These are phyloP conservation scores for Salminus brasiliensis DNA, from an alignment of 2,113 vertebrate species.

Conservation along the genomic window DNA sequence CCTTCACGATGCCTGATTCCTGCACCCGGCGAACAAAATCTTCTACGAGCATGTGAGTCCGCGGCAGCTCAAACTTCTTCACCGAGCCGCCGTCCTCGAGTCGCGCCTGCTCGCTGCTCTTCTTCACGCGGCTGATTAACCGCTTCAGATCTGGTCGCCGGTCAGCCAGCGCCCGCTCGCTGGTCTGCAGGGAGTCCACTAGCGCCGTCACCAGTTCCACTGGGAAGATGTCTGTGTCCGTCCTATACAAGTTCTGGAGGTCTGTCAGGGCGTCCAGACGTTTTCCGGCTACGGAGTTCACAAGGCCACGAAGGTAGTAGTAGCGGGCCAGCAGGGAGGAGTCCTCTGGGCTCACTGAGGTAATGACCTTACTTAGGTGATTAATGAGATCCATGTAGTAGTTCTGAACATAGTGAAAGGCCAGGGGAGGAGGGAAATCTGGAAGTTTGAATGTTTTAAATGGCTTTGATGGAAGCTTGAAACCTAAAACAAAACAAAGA, in stretches of 20 bases:
- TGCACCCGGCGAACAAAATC: conserved; percentile 92
- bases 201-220: conserved; percentile 83
- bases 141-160: conserved; percentile 81
- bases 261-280: conserved; percentile 87
- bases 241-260: conserved; percentile 95
- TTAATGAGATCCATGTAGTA: conserved; percentile 84
- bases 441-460: conserved; percentile 86
- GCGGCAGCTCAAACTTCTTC: conserved; percentile 91
- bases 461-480: conserved; percentile 64
- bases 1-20: conserved; percentile 93
- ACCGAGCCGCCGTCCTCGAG: conserved; percentile 68
- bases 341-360: conserved; percentile 72
- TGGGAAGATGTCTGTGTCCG: conserved; percentile 90
- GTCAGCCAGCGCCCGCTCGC: conserved; percentile 79
- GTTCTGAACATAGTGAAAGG: conserved; percentile 83
- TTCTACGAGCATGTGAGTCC: conserved; percentile 85
- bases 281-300: conserved; percentile 83
- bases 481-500: conserved; percentile 63
- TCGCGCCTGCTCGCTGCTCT: conserved; percentile 79
- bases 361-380: conserved; percentile 84
- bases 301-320: conserved; percentile 90
- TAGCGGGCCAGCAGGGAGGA: conserved; percentile 87
- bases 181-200: conserved; percentile 74
- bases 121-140: conserved; percentile 83
- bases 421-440: conserved; percentile 87